These are phyloP conservation scores for Chunga burmeisteri DNA, from an alignment of 2,113 vertebrate species.

Conservation along the genomic window DNA sequence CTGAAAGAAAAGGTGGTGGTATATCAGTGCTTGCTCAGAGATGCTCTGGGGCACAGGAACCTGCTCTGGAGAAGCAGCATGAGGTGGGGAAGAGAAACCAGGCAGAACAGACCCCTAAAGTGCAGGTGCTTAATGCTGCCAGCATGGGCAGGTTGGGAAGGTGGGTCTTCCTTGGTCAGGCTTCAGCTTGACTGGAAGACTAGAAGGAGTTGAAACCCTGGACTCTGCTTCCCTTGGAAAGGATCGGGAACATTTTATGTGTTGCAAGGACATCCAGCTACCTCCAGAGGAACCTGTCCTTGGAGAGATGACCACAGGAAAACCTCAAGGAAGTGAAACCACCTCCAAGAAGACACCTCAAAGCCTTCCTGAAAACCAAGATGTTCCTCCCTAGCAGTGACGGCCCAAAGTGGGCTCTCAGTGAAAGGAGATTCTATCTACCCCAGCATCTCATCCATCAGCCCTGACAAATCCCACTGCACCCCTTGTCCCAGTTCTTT, in stretches of 20 bases:
- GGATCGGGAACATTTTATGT: background rate
- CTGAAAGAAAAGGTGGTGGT: background rate
- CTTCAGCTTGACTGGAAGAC: constrained; percentile 61
- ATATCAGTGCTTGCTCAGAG: background rate
- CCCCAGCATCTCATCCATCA: background rate
- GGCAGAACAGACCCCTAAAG: constrained; percentile 52
- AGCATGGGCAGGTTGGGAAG: background rate
- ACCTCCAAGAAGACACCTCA: background rate
- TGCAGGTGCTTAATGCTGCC: constrained; percentile 64
- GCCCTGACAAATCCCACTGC: background rate
- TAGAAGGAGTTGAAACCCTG: constrained; percentile 18
- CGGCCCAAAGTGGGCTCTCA: background rate
- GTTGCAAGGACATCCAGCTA: background rate
- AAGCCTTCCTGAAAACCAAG: background rate
- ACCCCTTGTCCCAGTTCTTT: background rate
- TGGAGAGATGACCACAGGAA: background rate
- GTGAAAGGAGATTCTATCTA: background rate
- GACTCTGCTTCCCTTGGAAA: constrained; percentile 16
- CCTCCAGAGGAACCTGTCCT: background rate
- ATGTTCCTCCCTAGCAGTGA: background rate
- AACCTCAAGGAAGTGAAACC: background rate
- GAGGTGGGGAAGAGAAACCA: background rate
- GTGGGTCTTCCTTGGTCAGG: constrained; percentile 47
- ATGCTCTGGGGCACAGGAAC: background rate
- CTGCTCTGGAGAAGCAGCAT: background rate